These are phyloP conservation scores for Eristalinus sepulchralis DNA, from an alignment of 2,888 invertebrate species.

Conservation along the genomic window DNA sequence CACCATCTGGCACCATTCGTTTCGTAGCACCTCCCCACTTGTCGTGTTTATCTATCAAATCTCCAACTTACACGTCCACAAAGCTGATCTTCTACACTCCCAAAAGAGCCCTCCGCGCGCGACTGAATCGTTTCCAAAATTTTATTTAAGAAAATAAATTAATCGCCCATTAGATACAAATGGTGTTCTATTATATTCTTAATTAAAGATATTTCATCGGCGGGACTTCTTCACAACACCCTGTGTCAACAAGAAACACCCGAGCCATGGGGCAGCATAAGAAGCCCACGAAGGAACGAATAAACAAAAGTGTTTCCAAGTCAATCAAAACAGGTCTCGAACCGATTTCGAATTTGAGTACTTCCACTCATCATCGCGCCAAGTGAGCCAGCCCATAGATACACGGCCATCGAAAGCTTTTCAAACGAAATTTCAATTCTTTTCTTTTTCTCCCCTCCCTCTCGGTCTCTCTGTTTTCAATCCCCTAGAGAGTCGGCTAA, in stretches of 20 bases:
- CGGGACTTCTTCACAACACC: conserved; percentile 35
- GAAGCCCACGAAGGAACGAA: background rate
- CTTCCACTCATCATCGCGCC: conserved; percentile 34
- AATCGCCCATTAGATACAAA: conserved; percentile 47
- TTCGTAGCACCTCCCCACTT: background rate
- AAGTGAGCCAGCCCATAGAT: background rate
- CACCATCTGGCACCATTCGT: no score
- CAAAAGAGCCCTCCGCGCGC: conserved; percentile 16
- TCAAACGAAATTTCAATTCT: conserved; percentile 59
- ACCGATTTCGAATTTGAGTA: conserved; percentile 50
- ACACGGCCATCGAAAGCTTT: conserved; percentile 48
- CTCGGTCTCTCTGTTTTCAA: background rate
- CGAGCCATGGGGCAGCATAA: background rate
- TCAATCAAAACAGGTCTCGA: conserved; percentile 58
- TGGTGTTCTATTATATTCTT: conserved; percentile 45
- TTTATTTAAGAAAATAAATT: conserved; percentile 43
- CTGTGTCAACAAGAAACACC: conserved; percentile 23
- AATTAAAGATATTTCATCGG: conserved; percentile 44
- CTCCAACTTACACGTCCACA: conserved; percentile 2
- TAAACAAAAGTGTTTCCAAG: conserved; percentile 48
- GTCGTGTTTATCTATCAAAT: background rate
- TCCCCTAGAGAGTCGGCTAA: conserved; percentile 35
- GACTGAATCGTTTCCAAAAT: conserved; percentile 10
- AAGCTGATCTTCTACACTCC: background rate
- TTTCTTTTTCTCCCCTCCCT: background rate